A percentile compares a stretch with the other conserved stretches of the same genome.
Conservation (phyloP, 64 coral and sea anemone genomes). For the Pocillopora verrucosa region DNA sequence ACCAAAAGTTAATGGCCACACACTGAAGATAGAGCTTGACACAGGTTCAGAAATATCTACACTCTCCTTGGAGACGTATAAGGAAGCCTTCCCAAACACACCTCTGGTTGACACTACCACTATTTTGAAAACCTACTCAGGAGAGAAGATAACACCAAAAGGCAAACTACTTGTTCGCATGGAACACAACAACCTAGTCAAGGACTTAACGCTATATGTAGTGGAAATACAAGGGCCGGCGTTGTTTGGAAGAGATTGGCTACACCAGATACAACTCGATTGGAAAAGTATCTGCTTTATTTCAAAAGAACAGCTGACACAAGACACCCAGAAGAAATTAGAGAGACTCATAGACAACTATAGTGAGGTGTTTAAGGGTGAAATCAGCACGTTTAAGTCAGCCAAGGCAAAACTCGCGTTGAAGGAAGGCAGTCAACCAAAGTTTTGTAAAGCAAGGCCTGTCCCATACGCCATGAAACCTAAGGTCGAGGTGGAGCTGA, state of each 20-base stretch:
- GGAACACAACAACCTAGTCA: constrained; percentile 1
- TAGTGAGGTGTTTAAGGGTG: not conserved
- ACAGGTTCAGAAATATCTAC: constrained; percentile 24
- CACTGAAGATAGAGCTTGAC: constrained; percentile 3
- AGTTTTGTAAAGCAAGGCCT: constrained; percentile 1
- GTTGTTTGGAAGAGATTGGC: constrained; percentile 22
- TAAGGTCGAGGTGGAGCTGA: constrained; percentile 19
- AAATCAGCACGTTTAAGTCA: not conserved
- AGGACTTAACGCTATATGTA: not conserved
- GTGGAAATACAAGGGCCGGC: not conserved
- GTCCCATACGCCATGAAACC: not conserved
- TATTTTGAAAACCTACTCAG: constrained; percentile 23
- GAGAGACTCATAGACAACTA: not conserved
- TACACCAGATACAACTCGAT: not conserved
- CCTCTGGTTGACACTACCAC: not conserved
- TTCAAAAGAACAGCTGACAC: not conserved
- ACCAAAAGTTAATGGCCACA: not conserved
- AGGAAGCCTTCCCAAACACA: not conserved
- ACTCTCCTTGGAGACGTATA: not conserved
- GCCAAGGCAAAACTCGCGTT: not conserved
- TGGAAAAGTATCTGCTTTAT: constrained; percentile 21
- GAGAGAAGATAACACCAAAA: constrained; percentile 12
- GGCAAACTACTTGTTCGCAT: not conserved
- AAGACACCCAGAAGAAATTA: not conserved
- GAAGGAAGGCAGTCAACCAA: not conserved